Evolutionary conservation across 2,113 vertebrate genomes (phyloP).

Genomic region (Xenopus tropicalis): DNA sequence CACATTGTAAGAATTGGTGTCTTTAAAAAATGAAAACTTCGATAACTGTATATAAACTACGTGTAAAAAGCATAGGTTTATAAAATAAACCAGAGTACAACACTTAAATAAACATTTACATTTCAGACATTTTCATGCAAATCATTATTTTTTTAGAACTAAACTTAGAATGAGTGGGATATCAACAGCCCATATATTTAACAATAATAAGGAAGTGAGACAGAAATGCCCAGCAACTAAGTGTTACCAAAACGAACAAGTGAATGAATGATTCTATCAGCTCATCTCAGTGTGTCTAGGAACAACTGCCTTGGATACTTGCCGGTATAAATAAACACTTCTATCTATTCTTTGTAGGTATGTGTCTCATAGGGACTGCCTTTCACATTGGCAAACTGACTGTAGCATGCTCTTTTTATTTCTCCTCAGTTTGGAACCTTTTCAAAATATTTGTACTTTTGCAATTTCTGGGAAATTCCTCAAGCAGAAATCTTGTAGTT

Average conservation of each 20-base stretch:
- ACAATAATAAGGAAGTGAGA: slow-evolving; percentile 1
- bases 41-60: no score
- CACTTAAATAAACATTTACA: neutral
- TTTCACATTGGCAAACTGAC: slow-evolving; percentile 3
- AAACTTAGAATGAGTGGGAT: neutral
- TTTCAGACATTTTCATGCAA: neutral
- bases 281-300: neutral
- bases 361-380: slow-evolving; percentile 41
- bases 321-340: slow-evolving; percentile 43
- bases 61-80: no score
- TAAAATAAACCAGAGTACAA: no score
- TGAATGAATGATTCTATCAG: slow-evolving; percentile 4
- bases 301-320: no score
- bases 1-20: no score
- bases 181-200: neutral
- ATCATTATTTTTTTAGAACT: neutral
- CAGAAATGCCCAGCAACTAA: neutral
- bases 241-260: neutral
- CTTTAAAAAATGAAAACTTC: no score
- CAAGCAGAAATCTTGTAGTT: neutral
- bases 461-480: slow-evolving; percentile 65
- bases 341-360: slow-evolving; percentile 27
- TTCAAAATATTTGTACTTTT: slow-evolving; percentile 54
- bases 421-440: slow-evolving; percentile 42
- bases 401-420: slow-evolving; percentile 28